phyloP scores from a whole-genome alignment of 37 sponge, comb jelly and placozoan genomes.

The Mnemiopsis leidyi region DNA sequence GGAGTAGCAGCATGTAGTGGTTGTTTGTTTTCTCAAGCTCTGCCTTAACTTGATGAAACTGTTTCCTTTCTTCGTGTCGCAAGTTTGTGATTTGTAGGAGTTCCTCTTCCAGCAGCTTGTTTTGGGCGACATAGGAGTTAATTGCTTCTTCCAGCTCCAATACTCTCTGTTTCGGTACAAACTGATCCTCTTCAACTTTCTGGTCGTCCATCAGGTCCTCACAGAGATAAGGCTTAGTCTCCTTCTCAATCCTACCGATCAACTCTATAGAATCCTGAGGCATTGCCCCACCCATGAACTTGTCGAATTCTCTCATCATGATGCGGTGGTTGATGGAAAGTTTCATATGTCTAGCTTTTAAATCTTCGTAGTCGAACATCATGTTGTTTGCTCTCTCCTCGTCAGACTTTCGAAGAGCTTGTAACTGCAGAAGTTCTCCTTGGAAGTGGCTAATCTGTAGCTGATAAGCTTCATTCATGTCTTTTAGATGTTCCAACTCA shows the following conservation, averaged over 20 bases:
- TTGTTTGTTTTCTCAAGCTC: conserved; percentile 33
- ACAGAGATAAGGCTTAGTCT: conserved; percentile 42
- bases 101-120: conserved; percentile 33
- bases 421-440: conserved; percentile 39
- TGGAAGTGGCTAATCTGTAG: conserved; percentile 41
- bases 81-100: neutral
- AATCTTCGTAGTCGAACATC: conserved; percentile 60
- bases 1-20: conserved; percentile 45
- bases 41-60: conserved; percentile 45
- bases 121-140: conserved; percentile 18
- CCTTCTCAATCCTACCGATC: conserved; percentile 43
- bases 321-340: conserved; percentile 40
- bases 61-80: conserved; percentile 29
- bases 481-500: conserved; percentile 31
- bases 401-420: conserved; percentile 25
- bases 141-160: conserved; percentile 46
- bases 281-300: conserved; percentile 40
- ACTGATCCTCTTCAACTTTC: conserved; percentile 27
- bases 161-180: conserved; percentile 26
- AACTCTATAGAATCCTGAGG: conserved; percentile 48
- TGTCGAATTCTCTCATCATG: conserved; percentile 60
- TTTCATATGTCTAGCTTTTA: conserved; percentile 53
- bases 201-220: conserved; percentile 43
- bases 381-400: neutral
- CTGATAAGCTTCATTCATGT: neutral